These are phyloP conservation scores for Hydrochoerus hydrochaeris DNA, from an alignment of 2,113 vertebrate species.

Conservation along the genomic window DNA sequence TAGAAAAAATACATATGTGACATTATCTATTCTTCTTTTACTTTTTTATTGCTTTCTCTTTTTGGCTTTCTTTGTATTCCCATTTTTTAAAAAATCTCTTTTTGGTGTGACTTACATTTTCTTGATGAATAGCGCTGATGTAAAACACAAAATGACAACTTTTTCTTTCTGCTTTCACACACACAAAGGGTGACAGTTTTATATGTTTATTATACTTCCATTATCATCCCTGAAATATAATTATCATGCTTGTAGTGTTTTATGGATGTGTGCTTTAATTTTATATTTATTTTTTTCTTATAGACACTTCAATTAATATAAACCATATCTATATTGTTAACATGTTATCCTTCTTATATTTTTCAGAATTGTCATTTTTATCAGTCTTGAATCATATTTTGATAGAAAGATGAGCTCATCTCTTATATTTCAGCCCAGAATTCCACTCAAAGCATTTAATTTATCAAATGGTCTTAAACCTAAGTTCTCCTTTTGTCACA, in stretches of 20 bases:
- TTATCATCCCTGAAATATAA: not conserved
- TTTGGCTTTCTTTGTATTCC: not conserved
- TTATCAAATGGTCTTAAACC: not conserved
- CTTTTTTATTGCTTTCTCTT: not conserved
- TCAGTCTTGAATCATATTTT: not conserved
- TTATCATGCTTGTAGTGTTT: not conserved
- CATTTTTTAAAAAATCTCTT: not conserved
- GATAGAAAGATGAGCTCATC: not conserved
- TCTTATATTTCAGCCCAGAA: not conserved
- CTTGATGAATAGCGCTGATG: not conserved
- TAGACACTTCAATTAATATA: not conserved
- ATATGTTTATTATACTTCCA: not conserved
- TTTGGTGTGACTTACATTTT: not conserved
- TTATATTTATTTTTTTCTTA: not conserved
- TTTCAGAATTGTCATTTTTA: slow-evolving; percentile 9
- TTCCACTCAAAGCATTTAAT: not conserved
- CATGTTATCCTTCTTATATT: not conserved
- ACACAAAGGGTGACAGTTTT: not conserved
- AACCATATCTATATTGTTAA: not conserved
- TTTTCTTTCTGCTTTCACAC: not conserved
- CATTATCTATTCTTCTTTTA: not conserved
- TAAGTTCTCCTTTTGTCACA: not conserved
- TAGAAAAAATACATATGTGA: not conserved
- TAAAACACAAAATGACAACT: not conserved
- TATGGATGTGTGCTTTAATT: not conserved